Conservation (phyloP, 37 sponge, comb jelly and placozoan species). For the Hexactinellida sp. region DNA sequence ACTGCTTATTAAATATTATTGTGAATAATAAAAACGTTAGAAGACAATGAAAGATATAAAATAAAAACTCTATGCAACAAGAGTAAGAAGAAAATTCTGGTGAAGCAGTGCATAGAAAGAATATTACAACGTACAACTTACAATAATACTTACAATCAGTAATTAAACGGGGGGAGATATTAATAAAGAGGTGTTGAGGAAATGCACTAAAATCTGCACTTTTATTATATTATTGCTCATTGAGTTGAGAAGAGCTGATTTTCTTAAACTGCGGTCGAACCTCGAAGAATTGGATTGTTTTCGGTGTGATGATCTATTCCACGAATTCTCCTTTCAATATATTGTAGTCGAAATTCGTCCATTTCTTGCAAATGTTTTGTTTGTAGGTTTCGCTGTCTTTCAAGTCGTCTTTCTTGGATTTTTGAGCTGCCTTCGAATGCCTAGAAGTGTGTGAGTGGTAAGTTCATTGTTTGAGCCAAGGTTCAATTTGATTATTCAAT, state of each 20-base stretch:
- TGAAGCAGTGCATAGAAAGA: constrained; percentile 15
- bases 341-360: constrained; percentile 38
- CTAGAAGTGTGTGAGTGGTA: constrained; percentile 40
- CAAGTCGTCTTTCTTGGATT: constrained; percentile 62
- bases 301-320: constrained; percentile 1
- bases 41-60: constrained; percentile 9
- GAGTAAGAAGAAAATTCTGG: constrained; percentile 18
- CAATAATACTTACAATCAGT: constrained; percentile 4
- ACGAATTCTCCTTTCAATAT: neutral
- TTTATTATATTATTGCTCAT: neutral
- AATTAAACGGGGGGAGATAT: constrained; percentile 5
- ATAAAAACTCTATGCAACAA: constrained; percentile 17
- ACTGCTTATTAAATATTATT: no score
- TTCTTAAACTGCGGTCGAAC: neutral
- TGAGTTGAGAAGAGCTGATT: neutral
- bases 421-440: constrained; percentile 71
- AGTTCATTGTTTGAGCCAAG: no score
- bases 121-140: constrained; percentile 10
- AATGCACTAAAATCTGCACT: constrained; percentile 8
- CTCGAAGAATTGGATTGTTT: neutral
- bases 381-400: constrained; percentile 60
- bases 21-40: constrained; percentile 4
- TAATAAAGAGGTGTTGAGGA: neutral
- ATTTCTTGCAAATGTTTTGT: constrained; percentile 56
- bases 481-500: no score